Evolutionary conservation across 2,888 invertebrate species (phyloP), one percentile per base, ranked within the genome.

Genomic region (Zhengitettix transpicula): DNA sequence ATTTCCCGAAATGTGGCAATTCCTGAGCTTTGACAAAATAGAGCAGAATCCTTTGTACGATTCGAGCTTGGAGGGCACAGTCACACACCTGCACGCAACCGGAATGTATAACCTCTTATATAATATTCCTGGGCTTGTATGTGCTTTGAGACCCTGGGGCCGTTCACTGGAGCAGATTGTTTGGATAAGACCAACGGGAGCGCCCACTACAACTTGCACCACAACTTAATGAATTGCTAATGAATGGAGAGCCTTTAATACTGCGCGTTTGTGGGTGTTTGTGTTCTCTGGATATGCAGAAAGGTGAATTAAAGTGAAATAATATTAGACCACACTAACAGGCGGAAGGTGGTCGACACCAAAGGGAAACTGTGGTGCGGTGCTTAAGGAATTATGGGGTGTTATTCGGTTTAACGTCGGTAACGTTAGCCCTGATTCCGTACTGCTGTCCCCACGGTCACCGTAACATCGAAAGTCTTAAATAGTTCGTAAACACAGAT

Each of bases 161-260:
- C n/a, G 47, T n/a, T 47, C 47, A 47, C 47, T 14, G 47, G n/a
- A n/a, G 47, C 47, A n/a, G 47, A 47, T n/a, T 47, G 47, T 47
- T 47, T 47, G 47, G 47, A n/a, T n/a, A 47, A 47, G 47, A n/a
- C 47, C 28, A 28, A n/a, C 47, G 47, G 14, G 14, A 14, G n/a
- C 47, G 47, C n/a, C 47, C 47, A 47, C 47, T 47, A 41, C 55
- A 41, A 55, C 55, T 41, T 41, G 55, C 40, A 15, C 55, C 40
- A 55, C 55, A 55, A 55, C 55, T 55, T 55, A 55, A 55, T 55
- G 55, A 55, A 55, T 55, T 55, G 42, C 14, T 55, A 55, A 55
- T 55, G 55, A 55, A 55, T 40, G 17, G 17, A 55, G 40, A 55
- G 55, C 40, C 55, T 55, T 55, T 40, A 55, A 55, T 55, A 40